A percentile compares a stretch with the other conserved stretches of the same genome.
These are phyloP conservation scores for Peromyscus leucopus DNA, from an alignment of 2,113 vertebrate genomes.

Conservation along the genomic window DNA sequence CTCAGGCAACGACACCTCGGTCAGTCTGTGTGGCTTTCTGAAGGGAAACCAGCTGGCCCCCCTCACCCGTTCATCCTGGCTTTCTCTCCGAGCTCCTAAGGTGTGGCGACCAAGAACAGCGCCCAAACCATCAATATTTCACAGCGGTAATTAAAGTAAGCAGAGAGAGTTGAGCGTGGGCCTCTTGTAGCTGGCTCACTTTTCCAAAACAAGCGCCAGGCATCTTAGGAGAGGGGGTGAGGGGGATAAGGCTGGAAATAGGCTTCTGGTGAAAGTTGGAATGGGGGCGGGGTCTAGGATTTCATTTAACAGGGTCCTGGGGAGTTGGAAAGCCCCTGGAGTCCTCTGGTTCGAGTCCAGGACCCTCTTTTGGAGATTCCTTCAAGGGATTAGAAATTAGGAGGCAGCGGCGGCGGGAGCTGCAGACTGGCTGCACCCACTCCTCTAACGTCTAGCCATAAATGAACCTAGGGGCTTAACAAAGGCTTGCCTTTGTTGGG, in stretches of 20 bases:
- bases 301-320: background rate
- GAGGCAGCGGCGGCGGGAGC: background rate
- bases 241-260: background rate
- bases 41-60: constrained; percentile 85
- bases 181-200: constrained; percentile 5
- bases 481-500: background rate
- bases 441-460: background rate
- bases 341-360: background rate
- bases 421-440: rapidly evolving
- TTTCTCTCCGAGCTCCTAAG: constrained; percentile 77
- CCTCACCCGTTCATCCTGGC: constrained; percentile 84
- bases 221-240: background rate
- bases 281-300: rapidly evolving
- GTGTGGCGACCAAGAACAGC: constrained; percentile 82
- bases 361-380: background rate
- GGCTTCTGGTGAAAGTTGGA: rapidly evolving
- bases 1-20: constrained; percentile 82
- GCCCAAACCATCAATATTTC: constrained; percentile 91
- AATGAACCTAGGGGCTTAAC: background rate
- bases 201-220: constrained; percentile 54
- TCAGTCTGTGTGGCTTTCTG: constrained; percentile 79
- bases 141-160: constrained; percentile 86
- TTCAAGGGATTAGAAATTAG: background rate
- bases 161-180: constrained; percentile 35
- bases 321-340: rapidly evolving